Conservation (phyloP, 30 jellyfish, hydroid and myxozoan genomes). For the Aurelia coerulea region DNA sequence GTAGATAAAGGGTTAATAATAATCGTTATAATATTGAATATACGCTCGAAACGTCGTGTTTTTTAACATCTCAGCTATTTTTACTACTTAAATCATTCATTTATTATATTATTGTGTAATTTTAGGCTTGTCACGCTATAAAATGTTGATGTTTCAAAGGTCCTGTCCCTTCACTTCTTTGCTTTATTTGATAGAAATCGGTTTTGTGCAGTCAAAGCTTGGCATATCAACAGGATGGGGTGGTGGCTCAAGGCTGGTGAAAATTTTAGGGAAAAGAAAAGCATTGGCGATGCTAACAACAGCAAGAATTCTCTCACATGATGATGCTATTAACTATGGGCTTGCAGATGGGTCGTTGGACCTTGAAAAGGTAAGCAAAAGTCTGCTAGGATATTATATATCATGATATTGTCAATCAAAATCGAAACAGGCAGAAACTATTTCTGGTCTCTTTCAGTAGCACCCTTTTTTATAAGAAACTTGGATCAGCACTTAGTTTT, state of each 20-base stretch:
- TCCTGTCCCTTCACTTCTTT: neutral
- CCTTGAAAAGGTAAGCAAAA: constrained; percentile 37
- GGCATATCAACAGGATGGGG: constrained; percentile 97
- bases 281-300: constrained; percentile 71
- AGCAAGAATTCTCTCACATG: constrained; percentile 37
- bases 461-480: no score
- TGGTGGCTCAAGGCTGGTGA: constrained; percentile 81
- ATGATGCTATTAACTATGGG: constrained; percentile 59
- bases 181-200: constrained; percentile 46
- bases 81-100: no score
- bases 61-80: no score
- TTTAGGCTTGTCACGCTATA: no score
- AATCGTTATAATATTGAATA: no score
- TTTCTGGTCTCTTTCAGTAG: no score
- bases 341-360: constrained; percentile 69
- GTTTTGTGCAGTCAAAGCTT: constrained; percentile 81
- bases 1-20: no score
- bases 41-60: no score
- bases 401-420: neutral
- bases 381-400: neutral
- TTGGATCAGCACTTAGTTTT: no score
- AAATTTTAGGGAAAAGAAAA: constrained; percentile 76
- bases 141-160: no score
- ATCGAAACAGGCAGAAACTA: no score
- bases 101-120: no score